Base-by-base conservation (phyloP, 1,140 invertebrate species). In the Polypedilum pembai region DNA sequence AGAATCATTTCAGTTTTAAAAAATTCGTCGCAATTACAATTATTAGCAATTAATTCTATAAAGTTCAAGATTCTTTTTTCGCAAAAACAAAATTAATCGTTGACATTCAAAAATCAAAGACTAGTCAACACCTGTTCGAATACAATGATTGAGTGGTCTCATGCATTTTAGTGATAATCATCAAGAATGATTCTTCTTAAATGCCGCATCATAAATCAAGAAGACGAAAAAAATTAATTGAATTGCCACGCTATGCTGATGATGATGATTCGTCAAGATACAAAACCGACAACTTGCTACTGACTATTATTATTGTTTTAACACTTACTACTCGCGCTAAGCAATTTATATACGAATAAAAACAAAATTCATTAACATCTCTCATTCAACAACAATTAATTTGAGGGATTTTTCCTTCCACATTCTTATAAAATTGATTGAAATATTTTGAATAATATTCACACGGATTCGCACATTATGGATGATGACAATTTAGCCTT, bases 161-260 rank as follows among this genome's bases (percentile, higher is more conserved):
- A 33, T 33, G 24, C 24, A 33, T 33, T 33, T 33, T 33, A 33
- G 24, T 33, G 24, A 33, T 33, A 33, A 33, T 33, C 24, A 33
- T 33, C 24, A 45, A 56, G 45, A 56, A 15, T n/a, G 10, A 33
- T 33, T 56, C n/a, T n/a, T n/a, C 45, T 56, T n/a, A 56, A n/a
- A 56, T n/a, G 45, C 45, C 45, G 10, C 10, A 56, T 15, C 45
- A 56, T 56, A 56, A 56, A 56, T 56, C 45, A 56, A 56, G 41
- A 45, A 10, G n/a, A 56, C n/a, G 15, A 56, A 56, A 56, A 56
- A 56, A 56, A 56, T 56, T n/a, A 56, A 56, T 56, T 56, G 45
- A 56, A 56, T 56, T 56, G n/a, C 45, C 10, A 15, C 45, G 45
- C 12, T 56, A n/a, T n/a, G n/a, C n/a, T n/a, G n/a, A n/a, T n/a